These are phyloP conservation scores for Cyclophora albipunctata DNA, from an alignment of 2,888 invertebrate genomes.

Conservation along the genomic window DNA sequence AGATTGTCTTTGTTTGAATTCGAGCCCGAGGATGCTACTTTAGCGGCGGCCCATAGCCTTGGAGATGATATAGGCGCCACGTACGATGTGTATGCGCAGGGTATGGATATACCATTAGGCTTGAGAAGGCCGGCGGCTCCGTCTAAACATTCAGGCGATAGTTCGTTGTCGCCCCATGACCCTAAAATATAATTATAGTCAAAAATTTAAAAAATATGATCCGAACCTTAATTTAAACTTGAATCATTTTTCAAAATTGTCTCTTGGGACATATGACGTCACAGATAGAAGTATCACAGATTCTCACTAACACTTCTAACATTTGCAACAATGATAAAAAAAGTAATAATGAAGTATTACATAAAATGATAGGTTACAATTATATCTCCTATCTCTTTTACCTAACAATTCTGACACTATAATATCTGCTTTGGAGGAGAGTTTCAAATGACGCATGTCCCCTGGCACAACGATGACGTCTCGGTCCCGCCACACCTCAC, in stretches of 20 bases:
- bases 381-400: constrained; percentile 22
- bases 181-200: constrained; percentile 44
- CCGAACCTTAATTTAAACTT: too few species aligned
- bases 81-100: constrained; percentile 88
- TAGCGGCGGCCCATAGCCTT: constrained; percentile 87
- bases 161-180: constrained; percentile 98
- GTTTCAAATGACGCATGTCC: constrained; percentile 90
- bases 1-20: constrained; percentile 47
- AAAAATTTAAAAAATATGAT: background rate
- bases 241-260: too few species aligned
- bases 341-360: too few species aligned
- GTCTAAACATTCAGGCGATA: constrained; percentile 98
- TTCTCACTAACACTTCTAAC: too few species aligned
- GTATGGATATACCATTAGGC: constrained; percentile 93
- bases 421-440: constrained; percentile 93
- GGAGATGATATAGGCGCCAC: constrained; percentile 94
- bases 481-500: constrained; percentile 84
- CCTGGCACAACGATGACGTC: constrained; percentile 85
- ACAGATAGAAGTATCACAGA: too few species aligned
- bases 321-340: too few species aligned
- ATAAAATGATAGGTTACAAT: too few species aligned
- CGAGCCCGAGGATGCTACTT: constrained; percentile 34
- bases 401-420: constrained; percentile 96
- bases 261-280: too few species aligned
- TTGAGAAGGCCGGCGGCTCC: constrained; percentile 92